Percentiles rank a stretch among this genome's conserved stretches.
These are phyloP conservation scores for Pagetopsis macropterus DNA, from an alignment of 2,797 vertebrate species.

Conservation along the genomic window DNA sequence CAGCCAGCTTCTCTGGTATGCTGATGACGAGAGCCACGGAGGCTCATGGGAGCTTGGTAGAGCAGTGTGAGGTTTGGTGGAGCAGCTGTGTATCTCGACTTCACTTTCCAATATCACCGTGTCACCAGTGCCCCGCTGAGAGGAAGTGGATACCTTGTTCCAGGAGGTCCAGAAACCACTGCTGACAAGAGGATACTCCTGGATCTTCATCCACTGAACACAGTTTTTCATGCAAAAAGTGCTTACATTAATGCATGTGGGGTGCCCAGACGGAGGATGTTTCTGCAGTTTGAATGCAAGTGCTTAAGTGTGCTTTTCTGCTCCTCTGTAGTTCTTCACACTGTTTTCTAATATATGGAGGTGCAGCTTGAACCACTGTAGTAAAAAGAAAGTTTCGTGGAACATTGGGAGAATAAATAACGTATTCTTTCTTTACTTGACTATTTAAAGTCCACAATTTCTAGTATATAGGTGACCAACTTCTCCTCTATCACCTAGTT, in stretches of 20 bases:
- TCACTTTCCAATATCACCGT: constrained; percentile 55
- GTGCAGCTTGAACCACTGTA: not conserved
- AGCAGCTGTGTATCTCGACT: constrained; percentile 61
- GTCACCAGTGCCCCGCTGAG: constrained; percentile 41
- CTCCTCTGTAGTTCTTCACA: not conserved
- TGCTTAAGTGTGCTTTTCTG: not conserved
- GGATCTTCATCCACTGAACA: constrained; percentile 24
- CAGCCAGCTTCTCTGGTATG: constrained; percentile 56
- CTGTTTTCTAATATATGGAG: not conserved
- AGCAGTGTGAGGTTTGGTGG: constrained; percentile 49
- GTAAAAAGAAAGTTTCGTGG: not conserved
- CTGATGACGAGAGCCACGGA: constrained; percentile 47
- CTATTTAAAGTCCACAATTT: not conserved
- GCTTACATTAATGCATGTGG: not conserved
- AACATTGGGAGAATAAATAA: not conserved
- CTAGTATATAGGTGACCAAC: not conserved
- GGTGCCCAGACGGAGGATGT: not conserved
- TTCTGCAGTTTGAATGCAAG: not conserved
- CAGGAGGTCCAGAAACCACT: constrained; percentile 47
- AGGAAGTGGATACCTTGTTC: constrained; percentile 62
- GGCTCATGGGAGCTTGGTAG: constrained; percentile 33
- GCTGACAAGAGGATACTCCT: constrained; percentile 56
- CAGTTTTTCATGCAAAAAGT: constrained; percentile 1
- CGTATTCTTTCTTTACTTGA: not conserved
- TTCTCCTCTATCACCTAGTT: not conserved